phyloP scores from a whole-genome alignment of 2,797 vertebrate genomes.

The Alcedo atthis region DNA sequence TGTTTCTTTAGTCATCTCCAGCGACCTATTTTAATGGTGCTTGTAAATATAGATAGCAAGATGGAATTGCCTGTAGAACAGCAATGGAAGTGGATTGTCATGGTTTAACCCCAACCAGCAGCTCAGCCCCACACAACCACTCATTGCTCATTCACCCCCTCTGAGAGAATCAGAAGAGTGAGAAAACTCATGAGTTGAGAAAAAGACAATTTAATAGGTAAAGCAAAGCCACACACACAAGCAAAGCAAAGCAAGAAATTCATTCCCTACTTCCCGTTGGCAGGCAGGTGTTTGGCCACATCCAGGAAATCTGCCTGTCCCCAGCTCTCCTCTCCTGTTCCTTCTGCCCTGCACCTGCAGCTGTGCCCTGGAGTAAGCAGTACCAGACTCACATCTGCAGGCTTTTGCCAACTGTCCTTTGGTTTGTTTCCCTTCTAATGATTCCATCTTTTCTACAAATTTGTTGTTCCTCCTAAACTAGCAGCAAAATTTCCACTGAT shows the following conservation, averaged over 20 bases:
- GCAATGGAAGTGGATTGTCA: background rate
- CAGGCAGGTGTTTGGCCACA: no score
- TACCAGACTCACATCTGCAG: background rate
- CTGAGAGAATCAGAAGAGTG: background rate
- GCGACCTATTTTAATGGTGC: background rate
- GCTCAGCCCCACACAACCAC: background rate
- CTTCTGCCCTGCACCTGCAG: background rate
- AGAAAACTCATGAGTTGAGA: background rate
- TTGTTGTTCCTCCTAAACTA: background rate
- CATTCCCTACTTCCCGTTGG: no score
- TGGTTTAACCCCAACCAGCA: background rate
- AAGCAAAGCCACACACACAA: background rate
- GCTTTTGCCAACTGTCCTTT: background rate
- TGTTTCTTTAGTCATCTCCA: background rate
- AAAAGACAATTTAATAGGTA: background rate
- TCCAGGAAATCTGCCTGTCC: background rate
- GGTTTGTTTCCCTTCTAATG: background rate
- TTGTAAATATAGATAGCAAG: background rate
- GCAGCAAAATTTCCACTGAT: background rate
- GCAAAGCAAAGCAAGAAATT: no score
- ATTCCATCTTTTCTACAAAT: background rate
- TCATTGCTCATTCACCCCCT: no score
- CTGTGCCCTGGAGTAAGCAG: background rate
- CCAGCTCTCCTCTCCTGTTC: background rate
- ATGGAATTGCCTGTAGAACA: background rate